Conservation (phyloP, 2,113 vertebrate species). For the Motacilla tschutschensis region DNA sequence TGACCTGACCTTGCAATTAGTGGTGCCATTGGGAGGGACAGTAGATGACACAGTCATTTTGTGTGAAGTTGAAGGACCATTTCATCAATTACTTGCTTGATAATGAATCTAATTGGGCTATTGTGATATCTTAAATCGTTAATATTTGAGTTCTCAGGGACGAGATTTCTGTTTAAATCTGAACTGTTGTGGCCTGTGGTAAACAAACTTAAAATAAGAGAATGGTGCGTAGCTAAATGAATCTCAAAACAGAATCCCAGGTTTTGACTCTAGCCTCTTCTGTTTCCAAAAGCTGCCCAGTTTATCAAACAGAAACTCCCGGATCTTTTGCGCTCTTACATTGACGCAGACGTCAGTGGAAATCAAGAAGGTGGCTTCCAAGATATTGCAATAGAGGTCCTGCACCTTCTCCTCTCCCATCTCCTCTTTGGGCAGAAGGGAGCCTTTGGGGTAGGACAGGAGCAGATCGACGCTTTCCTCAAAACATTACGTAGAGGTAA, state of each 20-base stretch:
- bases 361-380: slow-evolving; percentile 99
- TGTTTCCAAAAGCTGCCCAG: slow-evolving; percentile 80
- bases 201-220: background rate
- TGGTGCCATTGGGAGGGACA: background rate
- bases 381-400: slow-evolving; percentile 98
- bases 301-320: slow-evolving; percentile 99
- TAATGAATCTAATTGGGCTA: background rate
- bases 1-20: background rate
- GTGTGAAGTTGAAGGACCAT: background rate
- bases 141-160: background rate
- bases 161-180: background rate
- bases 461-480: slow-evolving; percentile 97
- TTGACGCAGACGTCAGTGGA: slow-evolving; percentile 96
- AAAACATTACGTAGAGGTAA: slow-evolving; percentile 98
- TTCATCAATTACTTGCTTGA: background rate
- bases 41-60: background rate
- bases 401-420: slow-evolving; percentile 98
- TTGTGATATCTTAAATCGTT: background rate
- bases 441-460: slow-evolving; percentile 96
- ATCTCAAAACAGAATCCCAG: background rate
- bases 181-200: background rate
- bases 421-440: slow-evolving; percentile 98
- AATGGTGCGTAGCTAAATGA: background rate
- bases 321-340: slow-evolving; percentile 96
- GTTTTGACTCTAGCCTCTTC: background rate